These are phyloP conservation scores for Zenarchopterus dispar DNA, from an alignment of 2,797 vertebrate genomes.

Conservation along the genomic window DNA sequence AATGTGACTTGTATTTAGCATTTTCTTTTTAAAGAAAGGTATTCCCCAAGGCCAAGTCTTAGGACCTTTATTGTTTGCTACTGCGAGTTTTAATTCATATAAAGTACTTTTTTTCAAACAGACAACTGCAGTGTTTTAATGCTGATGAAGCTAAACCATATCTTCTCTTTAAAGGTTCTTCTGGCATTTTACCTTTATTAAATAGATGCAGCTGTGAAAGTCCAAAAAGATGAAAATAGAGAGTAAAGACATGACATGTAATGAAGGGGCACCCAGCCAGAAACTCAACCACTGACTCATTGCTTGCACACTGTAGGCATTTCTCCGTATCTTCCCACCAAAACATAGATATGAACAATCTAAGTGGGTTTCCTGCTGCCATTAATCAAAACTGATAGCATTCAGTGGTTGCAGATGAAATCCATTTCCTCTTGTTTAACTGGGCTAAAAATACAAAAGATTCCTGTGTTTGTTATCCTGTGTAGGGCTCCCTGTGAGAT, in stretches of 20 bases:
- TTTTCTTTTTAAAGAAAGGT: neutral
- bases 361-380: conserved; percentile 52
- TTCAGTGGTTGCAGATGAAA: conserved; percentile 77
- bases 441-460: conserved; percentile 55
- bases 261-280: neutral
- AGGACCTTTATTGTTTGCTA: neutral
- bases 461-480: conserved; percentile 68
- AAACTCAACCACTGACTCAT: neutral
- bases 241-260: neutral
- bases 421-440: conserved; percentile 71
- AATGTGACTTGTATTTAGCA: neutral
- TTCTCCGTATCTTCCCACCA: conserved; percentile 17
- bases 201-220: neutral
- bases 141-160: neutral
- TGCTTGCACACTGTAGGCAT: conserved; percentile 12
- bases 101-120: neutral
- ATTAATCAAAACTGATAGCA: conserved; percentile 71
- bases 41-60: conserved; percentile 12
- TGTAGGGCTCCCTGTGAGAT: conserved; percentile 26
- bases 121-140: neutral
- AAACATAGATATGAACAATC: conserved; percentile 30
- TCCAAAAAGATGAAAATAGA: neutral
- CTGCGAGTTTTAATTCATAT: too few relatives aligned
- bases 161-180: neutral
- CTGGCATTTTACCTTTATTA: neutral